Evolutionary conservation across 2,113 vertebrate species (phyloP).

Genomic region (Antigone vipio): DNA sequence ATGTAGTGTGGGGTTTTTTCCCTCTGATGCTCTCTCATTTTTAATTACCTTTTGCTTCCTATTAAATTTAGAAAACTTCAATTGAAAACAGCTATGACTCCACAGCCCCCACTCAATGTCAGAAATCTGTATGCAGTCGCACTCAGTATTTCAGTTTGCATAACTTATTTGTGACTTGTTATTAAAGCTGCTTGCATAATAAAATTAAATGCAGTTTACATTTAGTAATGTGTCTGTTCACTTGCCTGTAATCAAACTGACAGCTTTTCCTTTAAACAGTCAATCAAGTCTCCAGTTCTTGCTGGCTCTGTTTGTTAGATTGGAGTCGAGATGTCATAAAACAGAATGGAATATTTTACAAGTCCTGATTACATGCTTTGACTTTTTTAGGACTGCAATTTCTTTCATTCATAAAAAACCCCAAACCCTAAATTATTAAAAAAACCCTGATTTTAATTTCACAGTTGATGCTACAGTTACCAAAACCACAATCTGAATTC

Average conservation of each 20-base stretch:
- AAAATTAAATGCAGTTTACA: conserved; percentile 58
- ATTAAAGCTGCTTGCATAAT: conserved; percentile 56
- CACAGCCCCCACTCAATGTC: background rate
- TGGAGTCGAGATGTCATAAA: conserved; percentile 59
- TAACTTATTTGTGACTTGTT: conserved; percentile 24
- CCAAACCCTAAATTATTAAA: background rate
- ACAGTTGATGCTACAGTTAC: conserved; percentile 8
- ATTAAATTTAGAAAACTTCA: background rate
- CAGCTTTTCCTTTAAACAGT: conserved; percentile 63
- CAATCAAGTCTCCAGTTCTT: conserved; percentile 39
- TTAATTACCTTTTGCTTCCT: conserved; percentile 4
- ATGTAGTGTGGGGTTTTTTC: accelerated
- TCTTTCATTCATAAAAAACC: conserved; percentile 27
- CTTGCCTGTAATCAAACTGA: conserved; percentile 63
- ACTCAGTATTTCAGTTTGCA: background rate
- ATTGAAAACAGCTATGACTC: background rate
- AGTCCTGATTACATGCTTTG: conserved; percentile 32
- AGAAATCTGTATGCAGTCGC: background rate
- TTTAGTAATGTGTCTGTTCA: conserved; percentile 32
- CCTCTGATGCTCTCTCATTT: background rate
- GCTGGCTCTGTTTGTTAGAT: conserved; percentile 50
- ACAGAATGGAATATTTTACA: conserved; percentile 58
- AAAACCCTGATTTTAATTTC: background rate
- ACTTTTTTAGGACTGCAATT: conserved; percentile 45
- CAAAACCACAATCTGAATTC: conserved; percentile 13